These are phyloP conservation scores for Thyatira batis DNA, from an alignment of 2,888 invertebrate genomes.

Conservation along the genomic window DNA sequence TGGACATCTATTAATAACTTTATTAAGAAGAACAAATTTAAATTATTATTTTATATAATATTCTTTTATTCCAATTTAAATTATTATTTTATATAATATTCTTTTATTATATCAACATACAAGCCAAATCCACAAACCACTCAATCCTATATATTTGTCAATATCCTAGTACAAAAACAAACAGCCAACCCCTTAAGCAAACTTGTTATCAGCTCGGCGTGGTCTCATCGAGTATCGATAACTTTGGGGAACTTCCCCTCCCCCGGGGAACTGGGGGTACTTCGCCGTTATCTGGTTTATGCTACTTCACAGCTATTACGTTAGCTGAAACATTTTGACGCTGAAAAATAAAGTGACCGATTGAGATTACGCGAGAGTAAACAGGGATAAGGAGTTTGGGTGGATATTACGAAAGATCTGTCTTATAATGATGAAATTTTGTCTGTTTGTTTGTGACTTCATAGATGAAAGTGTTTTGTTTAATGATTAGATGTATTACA, in stretches of 20 bases:
- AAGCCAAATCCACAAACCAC: background rate
- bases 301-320: slow-evolving; percentile 2
- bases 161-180: background rate
- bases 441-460: background rate
- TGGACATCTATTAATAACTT: too few relatives aligned
- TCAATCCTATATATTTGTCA: background rate
- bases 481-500: too few relatives aligned
- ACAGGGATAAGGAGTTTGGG: background rate
- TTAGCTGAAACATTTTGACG: background rate
- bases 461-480: too few relatives aligned
- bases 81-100: too few relatives aligned
- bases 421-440: background rate
- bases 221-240: slow-evolving; percentile 31
- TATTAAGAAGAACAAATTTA: too few relatives aligned
- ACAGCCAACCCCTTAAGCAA: slow-evolving; percentile 20
- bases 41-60: too few relatives aligned
- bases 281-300: background rate
- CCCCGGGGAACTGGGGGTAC: background rate
- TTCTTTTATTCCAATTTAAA: too few relatives aligned
- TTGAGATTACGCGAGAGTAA: background rate
- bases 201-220: slow-evolving; percentile 30
- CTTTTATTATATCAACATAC: too few relatives aligned
- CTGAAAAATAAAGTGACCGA: slow-evolving; percentile 2
- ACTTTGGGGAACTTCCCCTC: background rate
- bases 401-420: background rate